Base-by-base conservation (phyloP, 2,888 invertebrate genomes). In the Rotaria macrura region DNA sequence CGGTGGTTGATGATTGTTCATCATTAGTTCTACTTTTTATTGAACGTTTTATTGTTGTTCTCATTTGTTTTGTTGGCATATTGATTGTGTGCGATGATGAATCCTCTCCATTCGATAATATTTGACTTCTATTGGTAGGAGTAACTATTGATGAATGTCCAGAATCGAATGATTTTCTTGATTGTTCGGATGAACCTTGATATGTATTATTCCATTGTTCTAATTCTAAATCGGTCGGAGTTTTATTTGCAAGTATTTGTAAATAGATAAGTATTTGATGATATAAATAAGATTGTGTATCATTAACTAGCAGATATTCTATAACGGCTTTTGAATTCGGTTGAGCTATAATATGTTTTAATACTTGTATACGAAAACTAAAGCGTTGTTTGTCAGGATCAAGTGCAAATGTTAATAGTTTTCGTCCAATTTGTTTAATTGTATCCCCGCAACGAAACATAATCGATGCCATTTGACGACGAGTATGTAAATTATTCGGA, bases 401-500 rank as follows among this genome's bases (percentile, higher is more conserved):
- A 12, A 79, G 43, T 43, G 79, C 2, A 14, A 79, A n/a, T 5
- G 43, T 79, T 43, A 79, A 12, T 79, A 79, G 20, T 43, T 79
- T 79, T 79, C 14, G 40, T 25, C 23, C 10, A 25, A 43, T 40
- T 25, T 79, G 43, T 43, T 79, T 79, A 43, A 79, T 79, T 14
- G 43, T 79, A 79, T 79, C 79, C 1, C 79, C n/a, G 14, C 79
- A 79, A 43, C 79, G 79, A 40, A 79, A 79, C 79, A 79, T 79
- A 43, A 79, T 25, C 20, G n/a, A 43, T 43, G 79, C 43, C 43
- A 79, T n/a, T n/a, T 40, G 43, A 79, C 43, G 79, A 43, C 43
- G 79, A 25, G 43, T n/a, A n/a, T 40, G 25, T 25, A 79, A 20
- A 79, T 79, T 43, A 79, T 43, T 79, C 14, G 65, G 20, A 65